A percentile compares a stretch with the other conserved stretches of the same genome.
phyloP scores from a whole-genome alignment of 2,888 invertebrate genomes.

The Campoletis raptor region DNA sequence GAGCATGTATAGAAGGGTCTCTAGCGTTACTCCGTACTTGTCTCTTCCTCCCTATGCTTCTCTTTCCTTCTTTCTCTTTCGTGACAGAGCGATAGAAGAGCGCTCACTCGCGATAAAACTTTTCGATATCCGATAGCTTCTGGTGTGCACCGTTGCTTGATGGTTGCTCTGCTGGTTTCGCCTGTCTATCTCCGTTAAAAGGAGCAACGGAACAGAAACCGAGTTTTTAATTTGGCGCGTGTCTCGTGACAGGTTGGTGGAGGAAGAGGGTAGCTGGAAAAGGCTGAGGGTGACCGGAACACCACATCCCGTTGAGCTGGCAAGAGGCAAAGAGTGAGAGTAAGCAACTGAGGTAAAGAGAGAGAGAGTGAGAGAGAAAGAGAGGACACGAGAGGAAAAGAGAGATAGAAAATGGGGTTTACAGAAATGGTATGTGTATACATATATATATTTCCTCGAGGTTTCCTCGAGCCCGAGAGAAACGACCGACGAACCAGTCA shows the following conservation, averaged over 20 bases:
- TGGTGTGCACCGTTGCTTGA: conserved; percentile 56
- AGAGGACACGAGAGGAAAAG: conserved; percentile 27
- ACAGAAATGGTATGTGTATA: conserved; percentile 16
- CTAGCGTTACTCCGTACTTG: not conserved
- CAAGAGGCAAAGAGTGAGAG: conserved; percentile 54
- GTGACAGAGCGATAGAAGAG: conserved; percentile 23
- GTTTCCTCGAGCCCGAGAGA: conserved; percentile 60
- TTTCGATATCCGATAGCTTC: conserved; percentile 77
- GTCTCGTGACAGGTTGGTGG: conserved; percentile 77
- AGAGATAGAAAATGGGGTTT: conserved; percentile 38
- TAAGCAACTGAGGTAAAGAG: conserved; percentile 13
- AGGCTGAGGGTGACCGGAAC: conserved; percentile 62
- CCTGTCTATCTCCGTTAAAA: conserved; percentile 74
- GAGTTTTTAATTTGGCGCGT: conserved; percentile 84
- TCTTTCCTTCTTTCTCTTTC: not conserved
- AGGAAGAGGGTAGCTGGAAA: conserved; percentile 63
- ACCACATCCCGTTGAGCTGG: conserved; percentile 56
- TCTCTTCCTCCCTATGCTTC: not conserved
- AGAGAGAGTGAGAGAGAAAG: conserved; percentile 36
- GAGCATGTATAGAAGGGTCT: conserved; percentile 2
- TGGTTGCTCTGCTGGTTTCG: conserved; percentile 54
- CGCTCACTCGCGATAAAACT: conserved; percentile 75
- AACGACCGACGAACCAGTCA: conserved; percentile 64
- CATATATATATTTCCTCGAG: conserved; percentile 37
- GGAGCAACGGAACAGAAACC: conserved; percentile 79